Evolutionary conservation across 2,888 invertebrate species (phyloP), one percentile per base, ranked within the genome.

Genomic region (Oconnorella tubifera): DNA sequence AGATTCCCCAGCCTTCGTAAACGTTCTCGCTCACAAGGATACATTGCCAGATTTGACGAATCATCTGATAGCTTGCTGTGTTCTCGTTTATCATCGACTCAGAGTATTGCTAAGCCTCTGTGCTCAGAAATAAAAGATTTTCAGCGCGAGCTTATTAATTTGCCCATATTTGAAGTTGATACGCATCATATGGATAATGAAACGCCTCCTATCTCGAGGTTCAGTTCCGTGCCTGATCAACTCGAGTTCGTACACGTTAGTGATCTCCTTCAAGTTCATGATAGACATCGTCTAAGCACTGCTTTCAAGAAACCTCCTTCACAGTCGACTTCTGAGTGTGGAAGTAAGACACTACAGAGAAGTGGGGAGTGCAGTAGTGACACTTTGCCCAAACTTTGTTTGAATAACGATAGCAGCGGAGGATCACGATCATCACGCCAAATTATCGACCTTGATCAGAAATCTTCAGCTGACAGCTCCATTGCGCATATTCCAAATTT

Each of bases 101-200:
- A 28, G 29, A 60, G 60, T 51, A 60, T 60, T 25, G 55, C 10
- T 10, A 60, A 50, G 60, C 60, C 60, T 0, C 27, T 29, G 23
- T 50, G 59, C 3, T 31, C 58, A 63, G 85, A 85, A 73, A 85
- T 86, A 53, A 78, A 84, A 33, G 85, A 85, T 49, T 85, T 86
- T 73, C 85, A 86, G 76, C 79, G 84, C 69, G 85, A 86, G 71
- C 79, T 86, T 29, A 86, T 86, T 72, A 86, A 86, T 75, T 77
- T 86, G 64, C 86, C 86, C 0, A 79, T 77, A 1, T 80, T 79
- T 70, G 80, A 79, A 51, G 76, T 81, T 72, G 80, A 81, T 64
- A 78, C 79, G 0, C 76, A 32, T 27, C 48, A 29, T 25, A 29
- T 19, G 3, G 48, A 60, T 23, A 23, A 32, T 19, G 48, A 48